A percentile compares a stretch with the other conserved stretches of the same genome.
These are phyloP conservation scores for Myioborus miniatus DNA, from an alignment of 2,797 vertebrate genomes.

Conservation along the genomic window DNA sequence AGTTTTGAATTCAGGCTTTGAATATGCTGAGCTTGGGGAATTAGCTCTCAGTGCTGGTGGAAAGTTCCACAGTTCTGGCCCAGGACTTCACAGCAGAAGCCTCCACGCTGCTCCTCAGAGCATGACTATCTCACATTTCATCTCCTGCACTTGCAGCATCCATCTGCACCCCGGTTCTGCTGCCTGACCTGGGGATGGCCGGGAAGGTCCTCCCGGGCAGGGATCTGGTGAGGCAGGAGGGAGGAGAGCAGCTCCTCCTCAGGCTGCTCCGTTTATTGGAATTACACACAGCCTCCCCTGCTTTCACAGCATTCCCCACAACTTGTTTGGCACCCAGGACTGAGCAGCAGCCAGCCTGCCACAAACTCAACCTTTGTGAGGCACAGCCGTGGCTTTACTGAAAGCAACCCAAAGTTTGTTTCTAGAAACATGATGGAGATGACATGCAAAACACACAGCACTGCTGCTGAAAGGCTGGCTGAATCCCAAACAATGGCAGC, in stretches of 20 bases:
- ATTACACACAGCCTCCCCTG: not conserved
- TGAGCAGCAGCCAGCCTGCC: not conserved
- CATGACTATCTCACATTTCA: not conserved
- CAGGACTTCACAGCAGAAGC: constrained; percentile 3
- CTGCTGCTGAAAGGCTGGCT: not conserved
- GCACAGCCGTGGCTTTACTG: not conserved
- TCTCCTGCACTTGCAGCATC: not conserved
- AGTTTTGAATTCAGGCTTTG: constrained; percentile 43
- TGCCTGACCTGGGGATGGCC: not conserved
- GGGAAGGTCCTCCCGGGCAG: not conserved
- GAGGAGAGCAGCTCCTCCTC: not conserved
- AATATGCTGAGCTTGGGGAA: constrained; percentile 55
- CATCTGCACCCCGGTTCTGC: not conserved
- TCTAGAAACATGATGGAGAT: not conserved
- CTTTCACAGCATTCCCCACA: not conserved
- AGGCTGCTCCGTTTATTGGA: not conserved
- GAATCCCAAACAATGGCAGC: not conserved
- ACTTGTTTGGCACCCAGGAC: not conserved
- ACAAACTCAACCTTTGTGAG: not conserved
- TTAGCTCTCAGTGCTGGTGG: constrained; percentile 7
- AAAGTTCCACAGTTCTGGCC: constrained; percentile 52
- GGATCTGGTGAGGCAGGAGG: not conserved
- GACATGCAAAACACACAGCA: not conserved
- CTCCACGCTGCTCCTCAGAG: not conserved
- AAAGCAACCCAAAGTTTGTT: not conserved